phyloP scores from a whole-genome alignment of 2,888 invertebrate genomes.

The Iphiclides podalirius region DNA sequence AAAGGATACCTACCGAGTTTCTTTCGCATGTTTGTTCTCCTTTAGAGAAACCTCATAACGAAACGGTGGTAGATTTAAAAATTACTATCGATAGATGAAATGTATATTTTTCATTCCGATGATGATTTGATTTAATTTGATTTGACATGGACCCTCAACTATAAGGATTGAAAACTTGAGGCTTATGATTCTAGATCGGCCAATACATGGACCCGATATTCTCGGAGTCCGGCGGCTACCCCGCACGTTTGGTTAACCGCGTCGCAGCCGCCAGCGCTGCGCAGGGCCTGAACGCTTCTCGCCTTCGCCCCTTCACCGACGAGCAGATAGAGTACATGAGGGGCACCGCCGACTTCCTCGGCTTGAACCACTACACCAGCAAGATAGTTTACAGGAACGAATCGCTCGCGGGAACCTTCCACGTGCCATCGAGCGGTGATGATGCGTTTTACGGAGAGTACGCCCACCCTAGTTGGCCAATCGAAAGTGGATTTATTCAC shows the following conservation, averaged over 20 bases:
- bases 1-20: no score
- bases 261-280: slow-evolving; percentile 30
- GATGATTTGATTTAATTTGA: no score
- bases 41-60: no score
- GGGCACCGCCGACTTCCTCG: slow-evolving; percentile 35
- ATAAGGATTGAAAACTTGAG: no score
- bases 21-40: no score
- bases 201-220: slow-evolving; percentile 34
- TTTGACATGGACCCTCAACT: no score
- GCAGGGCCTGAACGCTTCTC: slow-evolving; percentile 31
- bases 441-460: slow-evolving; percentile 29
- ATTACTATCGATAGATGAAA: no score
- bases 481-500: slow-evolving; percentile 3
- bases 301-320: slow-evolving; percentile 31
- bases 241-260: slow-evolving; percentile 29
- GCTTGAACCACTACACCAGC: slow-evolving; percentile 33
- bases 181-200: slow-evolving; percentile 29
- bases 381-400: slow-evolving; percentile 32
- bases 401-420: slow-evolving; percentile 27
- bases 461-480: slow-evolving; percentile 30
- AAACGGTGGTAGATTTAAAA: no score
- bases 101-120: no score
- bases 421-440: slow-evolving; percentile 30
- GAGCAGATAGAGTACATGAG: slow-evolving; percentile 31
- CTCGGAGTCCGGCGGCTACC: slow-evolving; percentile 32